These are phyloP conservation scores for Polyergus mexicanus DNA, from an alignment of 1,140 invertebrate genomes.

Conservation along the genomic window DNA sequence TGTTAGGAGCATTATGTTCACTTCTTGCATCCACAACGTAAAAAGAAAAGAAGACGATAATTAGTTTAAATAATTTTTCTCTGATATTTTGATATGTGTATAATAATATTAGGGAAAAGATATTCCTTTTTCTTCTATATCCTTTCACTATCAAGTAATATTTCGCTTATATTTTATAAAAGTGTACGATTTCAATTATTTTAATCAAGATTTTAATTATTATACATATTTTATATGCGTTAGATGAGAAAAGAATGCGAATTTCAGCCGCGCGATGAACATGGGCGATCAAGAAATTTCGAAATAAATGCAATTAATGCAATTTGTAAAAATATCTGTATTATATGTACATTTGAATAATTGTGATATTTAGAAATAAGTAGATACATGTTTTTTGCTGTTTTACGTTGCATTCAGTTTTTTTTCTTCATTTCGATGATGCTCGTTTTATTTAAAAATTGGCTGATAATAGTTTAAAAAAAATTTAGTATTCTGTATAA, in stretches of 20 bases:
- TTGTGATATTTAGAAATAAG: slow-evolving; percentile 77
- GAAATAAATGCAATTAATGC: background rate
- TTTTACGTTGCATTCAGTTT: slow-evolving; percentile 37
- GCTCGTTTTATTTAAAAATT: background rate
- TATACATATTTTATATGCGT: background rate
- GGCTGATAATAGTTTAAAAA: background rate
- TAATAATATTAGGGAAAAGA: background rate
- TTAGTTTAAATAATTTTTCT: background rate
- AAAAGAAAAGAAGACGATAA: background rate
- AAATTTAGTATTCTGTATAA: slow-evolving; percentile 3
- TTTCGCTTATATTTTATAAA: background rate
- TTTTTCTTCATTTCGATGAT: slow-evolving; percentile 9
- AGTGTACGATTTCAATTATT: background rate
- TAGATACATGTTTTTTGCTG: slow-evolving; percentile 58
- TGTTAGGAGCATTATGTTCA: background rate
- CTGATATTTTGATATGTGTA: too few relatives aligned
- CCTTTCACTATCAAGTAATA: background rate
- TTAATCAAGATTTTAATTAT: background rate
- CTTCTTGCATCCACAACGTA: background rate
- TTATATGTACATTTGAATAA: slow-evolving; percentile 68
- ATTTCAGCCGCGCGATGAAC: slow-evolving; percentile 14
- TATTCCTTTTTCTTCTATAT: background rate
- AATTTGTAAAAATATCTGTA: slow-evolving; percentile 46
- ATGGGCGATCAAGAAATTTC: slow-evolving; percentile 17
- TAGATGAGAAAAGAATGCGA: background rate